Conservation (phyloP, 2,113 vertebrate species). For the Nothocercus nigrocapillus region DNA sequence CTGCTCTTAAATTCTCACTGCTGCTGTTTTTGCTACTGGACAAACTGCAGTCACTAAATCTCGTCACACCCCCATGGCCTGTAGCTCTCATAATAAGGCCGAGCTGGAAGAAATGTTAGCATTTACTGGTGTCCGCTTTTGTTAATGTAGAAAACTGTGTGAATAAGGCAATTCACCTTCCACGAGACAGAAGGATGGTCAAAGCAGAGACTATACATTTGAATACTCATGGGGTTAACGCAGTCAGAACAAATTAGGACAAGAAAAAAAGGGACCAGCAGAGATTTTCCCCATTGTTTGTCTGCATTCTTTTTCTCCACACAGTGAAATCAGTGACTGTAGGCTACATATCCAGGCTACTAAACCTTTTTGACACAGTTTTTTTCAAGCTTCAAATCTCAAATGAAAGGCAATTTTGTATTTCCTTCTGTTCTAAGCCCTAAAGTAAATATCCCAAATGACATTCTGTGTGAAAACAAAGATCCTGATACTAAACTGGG, state of each 20-base stretch:
- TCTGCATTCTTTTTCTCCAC: neutral
- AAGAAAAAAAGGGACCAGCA: neutral
- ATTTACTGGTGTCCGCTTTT: neutral
- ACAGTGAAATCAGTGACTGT: neutral
- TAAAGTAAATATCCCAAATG: neutral
- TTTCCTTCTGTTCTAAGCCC: neutral
- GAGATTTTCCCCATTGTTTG: slow-evolving; percentile 24
- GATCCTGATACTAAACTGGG: neutral
- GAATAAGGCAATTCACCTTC: neutral
- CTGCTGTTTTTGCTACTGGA: neutral
- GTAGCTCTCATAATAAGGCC: fast-evolving
- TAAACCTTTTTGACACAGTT: neutral
- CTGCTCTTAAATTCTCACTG: neutral
- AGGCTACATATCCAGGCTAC: neutral
- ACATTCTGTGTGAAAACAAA: neutral
- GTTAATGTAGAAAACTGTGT: neutral
- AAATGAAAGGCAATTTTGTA: neutral
- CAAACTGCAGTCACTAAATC: neutral
- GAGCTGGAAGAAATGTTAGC: neutral
- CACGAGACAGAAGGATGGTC: neutral
- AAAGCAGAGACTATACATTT: neutral
- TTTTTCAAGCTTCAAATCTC: slow-evolving; percentile 30
- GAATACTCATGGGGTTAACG: neutral
- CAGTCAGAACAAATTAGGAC: neutral
- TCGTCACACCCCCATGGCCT: fast-evolving